These are phyloP conservation scores for Micropterix aruncella DNA, from an alignment of 2,888 invertebrate species.

Conservation along the genomic window DNA sequence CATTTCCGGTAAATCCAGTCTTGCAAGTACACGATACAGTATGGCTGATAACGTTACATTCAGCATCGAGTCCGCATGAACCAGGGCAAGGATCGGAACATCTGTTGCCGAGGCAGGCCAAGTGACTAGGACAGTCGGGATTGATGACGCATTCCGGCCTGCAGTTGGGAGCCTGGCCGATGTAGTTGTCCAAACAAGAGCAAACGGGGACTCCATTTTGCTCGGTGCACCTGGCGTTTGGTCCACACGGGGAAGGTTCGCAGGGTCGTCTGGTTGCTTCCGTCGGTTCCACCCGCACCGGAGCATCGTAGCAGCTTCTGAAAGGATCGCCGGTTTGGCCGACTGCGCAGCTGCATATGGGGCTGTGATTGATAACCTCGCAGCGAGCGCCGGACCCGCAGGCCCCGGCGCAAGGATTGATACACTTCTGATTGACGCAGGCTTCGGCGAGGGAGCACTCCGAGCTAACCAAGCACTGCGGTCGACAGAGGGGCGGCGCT, in stretches of 20 bases:
- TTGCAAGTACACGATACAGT: constrained; percentile 70
- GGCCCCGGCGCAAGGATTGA: constrained; percentile 70
- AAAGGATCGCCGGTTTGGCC: constrained; percentile 72
- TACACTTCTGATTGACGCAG: constrained; percentile 71
- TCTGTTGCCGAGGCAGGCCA: constrained; percentile 68
- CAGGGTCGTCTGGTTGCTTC: constrained; percentile 43
- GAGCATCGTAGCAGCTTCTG: constrained; percentile 51
- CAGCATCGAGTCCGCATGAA: constrained; percentile 66
- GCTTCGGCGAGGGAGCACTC: constrained; percentile 70
- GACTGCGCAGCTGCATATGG: constrained; percentile 68
- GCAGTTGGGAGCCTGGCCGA: constrained; percentile 70
- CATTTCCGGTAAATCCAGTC: constrained; percentile 65
- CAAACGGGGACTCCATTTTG: constrained; percentile 56
- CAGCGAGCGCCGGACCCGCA: constrained; percentile 68
- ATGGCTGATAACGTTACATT: constrained; percentile 66
- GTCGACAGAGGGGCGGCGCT: constrained; percentile 66
- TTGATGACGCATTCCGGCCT: constrained; percentile 74
- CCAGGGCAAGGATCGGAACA: constrained; percentile 74
- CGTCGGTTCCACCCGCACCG: constrained; percentile 22
- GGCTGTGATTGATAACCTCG: constrained; percentile 73
- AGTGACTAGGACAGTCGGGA: constrained; percentile 62
- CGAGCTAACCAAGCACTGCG: constrained; percentile 72
- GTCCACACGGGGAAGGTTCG: constrained; percentile 68
- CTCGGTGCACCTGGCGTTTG: constrained; percentile 59
- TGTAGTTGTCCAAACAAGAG: constrained; percentile 60